Conservation (phyloP, 2,113 vertebrate species). For the Sitta europaea region DNA sequence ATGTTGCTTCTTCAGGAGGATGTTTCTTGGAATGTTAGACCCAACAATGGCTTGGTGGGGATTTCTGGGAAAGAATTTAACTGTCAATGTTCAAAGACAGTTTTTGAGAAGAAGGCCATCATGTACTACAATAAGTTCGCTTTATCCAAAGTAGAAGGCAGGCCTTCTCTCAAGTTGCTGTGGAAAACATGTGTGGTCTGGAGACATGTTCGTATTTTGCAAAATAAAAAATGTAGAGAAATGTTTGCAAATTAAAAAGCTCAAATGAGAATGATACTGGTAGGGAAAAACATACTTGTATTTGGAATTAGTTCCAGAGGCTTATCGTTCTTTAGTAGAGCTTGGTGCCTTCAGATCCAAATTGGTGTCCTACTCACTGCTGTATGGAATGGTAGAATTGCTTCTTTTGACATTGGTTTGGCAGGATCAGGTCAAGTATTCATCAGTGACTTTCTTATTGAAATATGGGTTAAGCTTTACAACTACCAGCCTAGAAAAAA, state of each 20-base stretch:
- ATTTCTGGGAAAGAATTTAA: not conserved
- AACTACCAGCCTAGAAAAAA: not conserved
- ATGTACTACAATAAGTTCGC: not conserved
- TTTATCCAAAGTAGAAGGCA: not conserved
- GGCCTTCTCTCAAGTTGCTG: not conserved
- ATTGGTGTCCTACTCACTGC: not conserved
- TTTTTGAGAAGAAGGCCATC: not conserved
- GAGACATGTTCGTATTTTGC: not conserved
- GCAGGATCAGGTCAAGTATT: not conserved
- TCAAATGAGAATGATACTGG: not conserved
- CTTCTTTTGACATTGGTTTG: not conserved
- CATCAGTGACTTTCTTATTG: not conserved
- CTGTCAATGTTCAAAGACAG: not conserved
- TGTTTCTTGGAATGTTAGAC: not conserved
- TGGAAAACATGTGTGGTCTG: not conserved
- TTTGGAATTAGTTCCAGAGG: not conserved
- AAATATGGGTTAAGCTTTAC: not conserved
- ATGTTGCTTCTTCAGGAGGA: not conserved
- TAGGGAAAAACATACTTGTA: not conserved
- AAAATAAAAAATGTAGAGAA: not conserved
- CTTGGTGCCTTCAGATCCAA: not conserved
- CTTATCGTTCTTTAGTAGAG: not conserved
- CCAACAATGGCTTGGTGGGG: not conserved
- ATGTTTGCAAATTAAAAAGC: not conserved
- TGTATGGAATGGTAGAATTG: not conserved